Conservation (phyloP, 2,113 vertebrate genomes). For the Vicugna pacos region DNA sequence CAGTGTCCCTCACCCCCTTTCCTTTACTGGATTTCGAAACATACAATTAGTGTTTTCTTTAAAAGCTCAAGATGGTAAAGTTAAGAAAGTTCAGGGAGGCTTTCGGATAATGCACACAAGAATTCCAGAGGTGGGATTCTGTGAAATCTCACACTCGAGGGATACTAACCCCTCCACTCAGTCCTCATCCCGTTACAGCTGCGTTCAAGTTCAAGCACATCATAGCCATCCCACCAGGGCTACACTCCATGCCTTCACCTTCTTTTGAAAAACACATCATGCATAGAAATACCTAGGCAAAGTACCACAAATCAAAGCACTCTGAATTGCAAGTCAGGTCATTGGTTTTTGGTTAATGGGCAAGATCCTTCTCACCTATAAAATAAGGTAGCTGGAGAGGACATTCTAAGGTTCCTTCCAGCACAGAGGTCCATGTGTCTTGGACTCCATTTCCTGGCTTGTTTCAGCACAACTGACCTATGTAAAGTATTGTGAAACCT, state of each 20-base stretch:
- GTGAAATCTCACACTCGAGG: constrained; percentile 56
- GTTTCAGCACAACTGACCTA: neutral
- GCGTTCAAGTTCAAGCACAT: constrained; percentile 52
- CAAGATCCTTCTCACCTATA: neutral
- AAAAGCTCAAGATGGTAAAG: constrained; percentile 50
- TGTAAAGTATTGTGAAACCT: neutral
- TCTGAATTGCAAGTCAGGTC: neutral
- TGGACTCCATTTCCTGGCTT: neutral
- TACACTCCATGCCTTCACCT: neutral
- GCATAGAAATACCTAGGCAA: neutral
- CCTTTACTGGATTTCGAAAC: constrained; percentile 79
- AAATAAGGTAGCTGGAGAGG: neutral
- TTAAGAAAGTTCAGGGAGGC: constrained; percentile 70
- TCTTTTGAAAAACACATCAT: constrained; percentile 26
- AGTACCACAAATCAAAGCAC: neutral
- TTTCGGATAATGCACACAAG: constrained; percentile 66
- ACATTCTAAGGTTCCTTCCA: neutral
- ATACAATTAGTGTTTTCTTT: constrained; percentile 84
- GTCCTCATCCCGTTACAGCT: neutral
- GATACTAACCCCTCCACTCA: neutral
- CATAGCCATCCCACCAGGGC: neutral
- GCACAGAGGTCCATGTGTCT: neutral
- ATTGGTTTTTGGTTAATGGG: neutral
- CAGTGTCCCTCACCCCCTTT: constrained; percentile 49
- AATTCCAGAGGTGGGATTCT: neutral